Evolutionary conservation across 1,140 invertebrate genomes (phyloP).

Genomic region (Drosophila tani): DNA sequence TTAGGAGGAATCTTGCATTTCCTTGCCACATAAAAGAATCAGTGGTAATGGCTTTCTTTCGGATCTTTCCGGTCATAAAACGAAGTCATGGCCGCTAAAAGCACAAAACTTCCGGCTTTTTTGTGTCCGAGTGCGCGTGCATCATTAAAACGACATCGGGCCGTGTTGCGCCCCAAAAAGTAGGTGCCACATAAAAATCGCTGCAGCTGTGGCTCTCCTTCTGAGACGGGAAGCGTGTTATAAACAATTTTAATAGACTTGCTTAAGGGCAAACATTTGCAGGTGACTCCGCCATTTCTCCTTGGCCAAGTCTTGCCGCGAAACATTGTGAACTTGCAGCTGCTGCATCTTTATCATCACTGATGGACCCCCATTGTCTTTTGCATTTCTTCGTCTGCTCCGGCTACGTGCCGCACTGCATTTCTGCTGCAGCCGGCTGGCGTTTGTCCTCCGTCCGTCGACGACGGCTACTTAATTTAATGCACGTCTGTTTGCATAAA

Average conservation of each 20-base stretch:
- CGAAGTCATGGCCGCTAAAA: constrained; percentile 71
- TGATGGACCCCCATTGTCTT: constrained; percentile 60
- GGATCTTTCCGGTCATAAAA: constrained; percentile 70
- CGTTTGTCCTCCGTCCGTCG: constrained; percentile 42
- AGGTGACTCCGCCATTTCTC: constrained; percentile 26
- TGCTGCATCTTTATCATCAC: constrained; percentile 45
- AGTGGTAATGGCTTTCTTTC: constrained; percentile 59
- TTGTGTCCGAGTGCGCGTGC: constrained; percentile 60
- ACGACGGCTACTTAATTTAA: constrained; percentile 79
- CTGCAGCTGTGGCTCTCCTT: constrained; percentile 42
- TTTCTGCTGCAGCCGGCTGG: constrained; percentile 24
- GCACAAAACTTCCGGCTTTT: constrained; percentile 77
- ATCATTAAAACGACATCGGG: constrained; percentile 76
- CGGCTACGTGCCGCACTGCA: constrained; percentile 71
- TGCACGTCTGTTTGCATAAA: constrained; percentile 83
- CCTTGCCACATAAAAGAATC: constrained; percentile 70
- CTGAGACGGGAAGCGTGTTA: constrained; percentile 34
- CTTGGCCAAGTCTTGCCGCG: constrained; percentile 17
- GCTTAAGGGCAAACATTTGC: constrained; percentile 75
- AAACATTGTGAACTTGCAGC: constrained; percentile 63
- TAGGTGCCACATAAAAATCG: constrained; percentile 64
- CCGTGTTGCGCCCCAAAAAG: constrained; percentile 45
- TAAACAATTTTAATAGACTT: constrained; percentile 84
- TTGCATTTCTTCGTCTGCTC: constrained; percentile 59
- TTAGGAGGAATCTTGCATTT: constrained; percentile 63